phyloP scores from a whole-genome alignment of 1,140 invertebrate genomes.

The Dendroctonus valens region DNA sequence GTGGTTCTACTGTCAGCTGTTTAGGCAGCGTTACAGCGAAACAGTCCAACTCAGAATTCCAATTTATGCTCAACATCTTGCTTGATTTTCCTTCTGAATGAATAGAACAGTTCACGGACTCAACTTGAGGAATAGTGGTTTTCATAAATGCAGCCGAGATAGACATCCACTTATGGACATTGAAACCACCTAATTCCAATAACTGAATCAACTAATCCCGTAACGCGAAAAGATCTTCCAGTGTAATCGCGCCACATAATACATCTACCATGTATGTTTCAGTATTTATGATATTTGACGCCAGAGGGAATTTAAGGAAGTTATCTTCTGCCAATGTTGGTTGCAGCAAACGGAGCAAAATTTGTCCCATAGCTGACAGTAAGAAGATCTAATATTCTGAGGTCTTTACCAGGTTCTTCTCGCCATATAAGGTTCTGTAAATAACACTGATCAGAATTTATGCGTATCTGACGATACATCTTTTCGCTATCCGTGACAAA shows the following conservation, averaged over 20 bases:
- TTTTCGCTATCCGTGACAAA: slow-evolving; percentile 47
- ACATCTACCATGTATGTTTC: slow-evolving; percentile 35
- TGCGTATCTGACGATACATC: slow-evolving; percentile 49
- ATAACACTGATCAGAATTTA: slow-evolving; percentile 38
- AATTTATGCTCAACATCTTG: too few relatives aligned
- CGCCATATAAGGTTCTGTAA: slow-evolving; percentile 50
- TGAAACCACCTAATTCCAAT: slow-evolving; percentile 13
- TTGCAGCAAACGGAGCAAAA: slow-evolving; percentile 43
- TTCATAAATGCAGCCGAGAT: slow-evolving; percentile 14
- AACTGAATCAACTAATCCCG: slow-evolving; percentile 13
- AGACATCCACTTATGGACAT: slow-evolving; percentile 29
- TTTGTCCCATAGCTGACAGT: slow-evolving; percentile 49
- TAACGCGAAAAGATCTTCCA: slow-evolving; percentile 8
- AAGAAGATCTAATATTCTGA: slow-evolving; percentile 41
- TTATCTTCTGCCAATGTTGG: slow-evolving; percentile 41
- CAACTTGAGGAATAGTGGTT: too few relatives aligned
- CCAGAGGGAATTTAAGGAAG: slow-evolving; percentile 39
- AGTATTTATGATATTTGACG: slow-evolving; percentile 34
- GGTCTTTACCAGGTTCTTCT: slow-evolving; percentile 23
- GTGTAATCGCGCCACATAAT: slow-evolving; percentile 7
- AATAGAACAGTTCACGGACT: too few relatives aligned
- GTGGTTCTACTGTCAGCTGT: too few relatives aligned
- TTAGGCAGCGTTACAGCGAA: too few relatives aligned
- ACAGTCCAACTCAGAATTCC: too few relatives aligned
- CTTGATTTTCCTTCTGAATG: too few relatives aligned